Evolutionary conservation across 2,113 vertebrate species (phyloP).

Genomic region (Pao palembangensis): DNA sequence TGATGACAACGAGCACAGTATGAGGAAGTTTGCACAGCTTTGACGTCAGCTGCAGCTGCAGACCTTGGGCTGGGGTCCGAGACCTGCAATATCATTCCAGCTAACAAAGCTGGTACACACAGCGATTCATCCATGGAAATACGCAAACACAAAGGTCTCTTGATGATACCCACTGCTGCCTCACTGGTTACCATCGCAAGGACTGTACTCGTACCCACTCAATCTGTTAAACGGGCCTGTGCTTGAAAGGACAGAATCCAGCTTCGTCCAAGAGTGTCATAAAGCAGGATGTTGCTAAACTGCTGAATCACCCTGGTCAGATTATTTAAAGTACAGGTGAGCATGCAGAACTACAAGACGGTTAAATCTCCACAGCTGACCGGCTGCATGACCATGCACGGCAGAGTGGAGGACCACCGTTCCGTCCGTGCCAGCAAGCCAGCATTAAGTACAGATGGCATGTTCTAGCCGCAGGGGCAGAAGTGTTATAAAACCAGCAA

Average conservation of each 20-base stretch:
- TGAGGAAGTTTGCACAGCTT: constrained; percentile 24
- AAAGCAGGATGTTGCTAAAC: constrained; percentile 24
- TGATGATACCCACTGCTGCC: not conserved
- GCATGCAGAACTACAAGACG: not conserved
- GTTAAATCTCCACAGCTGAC: no score
- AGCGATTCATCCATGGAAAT: constrained; percentile 23
- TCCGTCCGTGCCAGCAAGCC: not conserved
- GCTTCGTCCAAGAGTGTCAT: constrained; percentile 33
- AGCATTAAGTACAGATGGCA: no score
- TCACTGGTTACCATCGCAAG: no score
- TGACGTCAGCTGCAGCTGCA: constrained; percentile 16
- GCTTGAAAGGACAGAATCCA: not conserved
- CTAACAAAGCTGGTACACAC: constrained; percentile 1
- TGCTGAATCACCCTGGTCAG: constrained; percentile 24
- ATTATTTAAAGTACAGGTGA: constrained; percentile 12
- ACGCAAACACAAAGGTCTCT: constrained; percentile 27
- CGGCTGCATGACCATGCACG: not conserved
- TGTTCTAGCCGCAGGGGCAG: no score
- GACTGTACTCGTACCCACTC: no score
- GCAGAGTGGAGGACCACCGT: not conserved
- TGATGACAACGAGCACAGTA: constrained; percentile 18
- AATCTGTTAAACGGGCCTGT: not conserved
- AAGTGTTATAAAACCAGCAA: no score
- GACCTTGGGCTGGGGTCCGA: constrained; percentile 3
- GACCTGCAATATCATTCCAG: constrained; percentile 7